Percentiles rank a stretch among this genome's conserved stretches.
Evolutionary conservation across 2,113 vertebrate genomes (phyloP).

Genomic region (Penelope pileata): DNA sequence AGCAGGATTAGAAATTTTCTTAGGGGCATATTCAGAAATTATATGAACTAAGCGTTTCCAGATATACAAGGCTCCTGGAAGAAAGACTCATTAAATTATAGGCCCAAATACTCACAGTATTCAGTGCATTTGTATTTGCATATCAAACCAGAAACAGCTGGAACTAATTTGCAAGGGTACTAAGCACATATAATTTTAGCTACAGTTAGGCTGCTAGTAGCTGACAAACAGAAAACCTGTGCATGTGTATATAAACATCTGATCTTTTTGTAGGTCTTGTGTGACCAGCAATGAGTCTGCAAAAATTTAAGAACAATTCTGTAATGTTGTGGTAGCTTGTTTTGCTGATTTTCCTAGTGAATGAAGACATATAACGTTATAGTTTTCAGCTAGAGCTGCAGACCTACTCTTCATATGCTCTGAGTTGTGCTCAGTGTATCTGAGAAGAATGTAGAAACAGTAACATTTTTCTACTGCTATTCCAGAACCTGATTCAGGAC

Average conservation of each 20-base stretch:
- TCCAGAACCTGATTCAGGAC: background rate
- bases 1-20: background rate
- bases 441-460: background rate
- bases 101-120: background rate
- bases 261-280: background rate
- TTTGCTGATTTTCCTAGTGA: background rate
- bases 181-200: background rate
- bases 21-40: background rate
- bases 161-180: constrained; percentile 13
- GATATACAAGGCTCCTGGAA: background rate
- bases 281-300: background rate
- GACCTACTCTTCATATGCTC: background rate
- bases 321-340: background rate
- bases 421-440: background rate
- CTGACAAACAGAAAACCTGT: constrained; percentile 15
- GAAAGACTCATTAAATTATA: background rate
- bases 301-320: background rate
- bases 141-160: constrained; percentile 14
- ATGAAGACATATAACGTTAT: background rate
- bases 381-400: background rate
- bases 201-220: background rate
- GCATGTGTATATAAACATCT: background rate
- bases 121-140: constrained; percentile 4
- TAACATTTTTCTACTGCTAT: background rate
- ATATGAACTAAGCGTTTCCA: background rate